Evolutionary conservation across 2,113 vertebrate species (phyloP), one percentile per base, ranked within the genome.

Genomic region (Cavia porcellus): DNA sequence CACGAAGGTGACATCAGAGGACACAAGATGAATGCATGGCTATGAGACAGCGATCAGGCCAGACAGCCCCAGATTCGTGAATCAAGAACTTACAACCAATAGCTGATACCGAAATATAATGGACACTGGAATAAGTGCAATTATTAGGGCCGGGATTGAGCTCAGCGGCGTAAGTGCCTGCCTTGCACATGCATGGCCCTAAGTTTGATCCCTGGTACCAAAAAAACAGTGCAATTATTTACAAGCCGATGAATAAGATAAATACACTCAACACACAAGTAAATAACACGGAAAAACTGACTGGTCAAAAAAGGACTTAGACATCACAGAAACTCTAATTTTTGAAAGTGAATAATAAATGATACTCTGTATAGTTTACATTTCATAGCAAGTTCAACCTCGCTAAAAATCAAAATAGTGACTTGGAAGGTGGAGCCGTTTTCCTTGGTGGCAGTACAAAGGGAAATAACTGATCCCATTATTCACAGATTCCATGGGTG

Each of bases 301-400:
- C 13, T 86, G 87, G 13, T 66, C 30, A 10, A 28, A 57, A 82
- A 68, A 87, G 8, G 87, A 74, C 12, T 74, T 74, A 84, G 47
- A 88, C 15, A 81, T 87, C 47, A 92, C 5, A 90, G 38, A 85
- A 80, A 45, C 66, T 1, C 0, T 82, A 70, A 55, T 47, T 95
- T 64, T 70, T 66, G 50, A 45, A 84, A 64, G 72, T 66, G 25
- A 64, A 86, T 6, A 3, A 45, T 22, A 77, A 86, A 89, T 35
- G 12, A 82, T 68, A 85, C 38, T 82, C 14, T 32, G n/a, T 20
- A 9, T 6, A 52, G 30, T 74, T 42, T 30, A 74, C 3, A 13
- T 70, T 90, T 93, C 70, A 88, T 30, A 86, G 75, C 25, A 64
- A 80, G 87, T 24, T 72, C 24, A 80, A 85, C 4, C 28, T 86